These are phyloP conservation scores for Aphaenogaster floridana DNA, from an alignment of 1,140 invertebrate genomes.

Conservation along the genomic window DNA sequence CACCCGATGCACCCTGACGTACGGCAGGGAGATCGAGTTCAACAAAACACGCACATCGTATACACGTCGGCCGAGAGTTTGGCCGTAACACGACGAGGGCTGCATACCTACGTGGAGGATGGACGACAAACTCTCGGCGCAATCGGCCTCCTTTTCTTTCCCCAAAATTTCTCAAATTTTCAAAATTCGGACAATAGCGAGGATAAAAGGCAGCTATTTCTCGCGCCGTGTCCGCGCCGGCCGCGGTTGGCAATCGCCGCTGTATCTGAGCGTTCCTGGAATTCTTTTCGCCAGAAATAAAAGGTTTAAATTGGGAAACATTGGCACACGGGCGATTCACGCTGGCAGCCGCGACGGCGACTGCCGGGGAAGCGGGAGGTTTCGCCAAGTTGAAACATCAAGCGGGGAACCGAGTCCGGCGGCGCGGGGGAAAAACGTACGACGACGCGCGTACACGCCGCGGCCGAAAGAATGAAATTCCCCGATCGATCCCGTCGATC, in stretches of 20 bases:
- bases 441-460: slow-evolving; percentile 18
- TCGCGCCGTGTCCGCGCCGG: background rate
- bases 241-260: slow-evolving; percentile 9
- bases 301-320: slow-evolving; percentile 25
- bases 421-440: slow-evolving; percentile 13
- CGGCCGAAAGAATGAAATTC: slow-evolving; percentile 53
- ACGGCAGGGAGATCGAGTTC: background rate
- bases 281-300: slow-evolving; percentile 33
- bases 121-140: background rate
- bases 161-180: background rate
- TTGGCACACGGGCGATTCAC: slow-evolving; percentile 15
- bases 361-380: background rate
- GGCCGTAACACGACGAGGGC: background rate
- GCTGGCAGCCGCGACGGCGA: background rate
- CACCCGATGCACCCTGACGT: background rate
- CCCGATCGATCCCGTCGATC: slow-evolving; percentile 42
- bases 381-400: slow-evolving; percentile 45
- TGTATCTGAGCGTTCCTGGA: slow-evolving; percentile 1
- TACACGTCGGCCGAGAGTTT: background rate
- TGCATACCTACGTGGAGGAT: background rate
- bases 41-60: background rate
- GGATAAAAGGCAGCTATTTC: background rate
- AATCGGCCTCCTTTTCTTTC: background rate
- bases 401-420: slow-evolving; percentile 35
- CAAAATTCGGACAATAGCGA: background rate